Percentiles rank a stretch among this genome's conserved stretches.
phyloP scores from a whole-genome alignment of 1,140 invertebrate genomes.

The Coenobita brevimanus region DNA sequence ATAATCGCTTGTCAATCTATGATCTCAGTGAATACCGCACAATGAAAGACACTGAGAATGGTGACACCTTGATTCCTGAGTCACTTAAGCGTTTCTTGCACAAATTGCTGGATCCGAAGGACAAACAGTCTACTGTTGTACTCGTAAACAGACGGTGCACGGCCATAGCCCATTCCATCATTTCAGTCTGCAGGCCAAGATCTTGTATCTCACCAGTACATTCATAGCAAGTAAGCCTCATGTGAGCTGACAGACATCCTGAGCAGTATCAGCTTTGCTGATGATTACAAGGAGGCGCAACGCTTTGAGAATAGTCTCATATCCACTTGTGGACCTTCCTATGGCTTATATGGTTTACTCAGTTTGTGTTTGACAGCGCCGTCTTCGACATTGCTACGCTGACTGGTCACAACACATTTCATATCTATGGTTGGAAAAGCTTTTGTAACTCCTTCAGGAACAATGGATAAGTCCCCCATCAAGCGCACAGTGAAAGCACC shows the following conservation, averaged over 20 bases:
- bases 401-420: slow-evolving; percentile 14
- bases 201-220: slow-evolving; percentile 23
- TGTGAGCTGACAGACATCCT: slow-evolving; percentile 27
- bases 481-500: background rate
- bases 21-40: slow-evolving; percentile 33
- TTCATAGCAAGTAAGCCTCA: slow-evolving; percentile 9
- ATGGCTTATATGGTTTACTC: slow-evolving; percentile 4
- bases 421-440: slow-evolving; percentile 22
- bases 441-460: slow-evolving; percentile 7
- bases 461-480: background rate
- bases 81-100: slow-evolving; percentile 19
- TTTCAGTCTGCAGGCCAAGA: slow-evolving; percentile 18
- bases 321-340: background rate
- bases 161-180: slow-evolving; percentile 2
- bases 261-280: slow-evolving; percentile 26
- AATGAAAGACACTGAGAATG: slow-evolving; percentile 13
- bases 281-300: slow-evolving; percentile 21
- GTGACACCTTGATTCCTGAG: background rate
- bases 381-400: background rate
- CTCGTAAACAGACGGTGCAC: background rate
- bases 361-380: slow-evolving; percentile 8
- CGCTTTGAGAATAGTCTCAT: background rate
- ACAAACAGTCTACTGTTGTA: background rate
- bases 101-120: background rate
- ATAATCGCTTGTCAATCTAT: slow-evolving; percentile 30